These are phyloP conservation scores for Chaitophorus viminalis DNA, from an alignment of 2,888 invertebrate genomes.

Conservation along the genomic window DNA sequence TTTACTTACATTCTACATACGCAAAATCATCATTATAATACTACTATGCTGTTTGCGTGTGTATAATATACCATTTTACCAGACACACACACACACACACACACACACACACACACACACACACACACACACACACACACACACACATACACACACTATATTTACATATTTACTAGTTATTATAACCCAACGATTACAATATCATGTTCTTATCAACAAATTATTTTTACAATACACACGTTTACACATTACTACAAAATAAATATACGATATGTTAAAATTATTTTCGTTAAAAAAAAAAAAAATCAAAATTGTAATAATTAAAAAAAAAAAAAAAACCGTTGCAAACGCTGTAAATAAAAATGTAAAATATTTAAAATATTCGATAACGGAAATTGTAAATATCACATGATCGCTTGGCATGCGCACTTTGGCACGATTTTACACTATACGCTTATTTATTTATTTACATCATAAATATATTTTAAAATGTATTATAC, in stretches of 20 bases:
- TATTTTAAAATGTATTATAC: neutral
- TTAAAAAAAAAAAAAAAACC: neutral
- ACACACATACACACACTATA: neutral
- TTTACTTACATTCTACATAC: neutral
- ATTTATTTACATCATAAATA: neutral
- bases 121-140: neutral
- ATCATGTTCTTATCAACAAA: neutral
- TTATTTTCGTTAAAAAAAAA: neutral
- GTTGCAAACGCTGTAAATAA: slow-evolving; percentile 58
- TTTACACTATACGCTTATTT: slow-evolving; percentile 25
- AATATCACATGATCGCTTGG: slow-evolving; percentile 46
- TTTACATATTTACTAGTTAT: neutral
- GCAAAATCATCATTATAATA: neutral
- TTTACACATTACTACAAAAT: neutral
- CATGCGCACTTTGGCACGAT: slow-evolving; percentile 48
- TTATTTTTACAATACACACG: neutral
- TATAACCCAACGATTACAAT: neutral
- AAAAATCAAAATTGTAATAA: slow-evolving; percentile 9
- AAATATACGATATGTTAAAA: neutral
- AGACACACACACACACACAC: neutral
- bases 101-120: no score
- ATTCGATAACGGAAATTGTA: slow-evolving; percentile 41
- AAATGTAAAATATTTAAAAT: slow-evolving; percentile 42
- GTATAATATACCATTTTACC: neutral
- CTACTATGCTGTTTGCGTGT: neutral